Evolutionary conservation across 53 echinoderm and acorn worm genomes (phyloP), one percentile per base, ranked within the genome.

Genomic region (Holothuria leucospilota): DNA sequence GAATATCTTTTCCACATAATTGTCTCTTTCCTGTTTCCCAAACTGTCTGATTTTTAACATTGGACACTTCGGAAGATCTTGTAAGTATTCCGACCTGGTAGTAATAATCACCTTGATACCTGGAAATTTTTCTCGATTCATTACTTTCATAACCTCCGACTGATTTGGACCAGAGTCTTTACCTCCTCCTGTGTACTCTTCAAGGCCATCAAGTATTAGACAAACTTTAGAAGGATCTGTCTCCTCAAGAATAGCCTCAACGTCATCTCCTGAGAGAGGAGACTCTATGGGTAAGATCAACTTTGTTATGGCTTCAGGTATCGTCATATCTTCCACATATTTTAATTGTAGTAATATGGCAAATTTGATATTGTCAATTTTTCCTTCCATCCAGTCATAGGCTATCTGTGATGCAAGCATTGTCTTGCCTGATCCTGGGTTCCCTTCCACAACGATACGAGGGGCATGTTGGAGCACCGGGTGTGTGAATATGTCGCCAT

Each of bases 111-210:
- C 71, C 34, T 13, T 71, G 71, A 13, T 27, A 20, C 34, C 40
- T 28, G 34, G 13, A 6, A 71, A 40, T 34, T 71, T 39, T 39
- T 71, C 39, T 34, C 40, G 20, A 8, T 21, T 71, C 71, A 71
- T 71, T 20, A 71, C 71, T 71, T 34, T 71, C 71, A 71, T 71
- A 21, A 71, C 71, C 40, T 71, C 71, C 6, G 71, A 71, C 13
- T 52, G 12, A 2, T 11, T 1, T 1, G 18, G 39, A 13, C 13
- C 38, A 15, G 38, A 34, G 8, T 71, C 38, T 4, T 29, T 71
- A 2, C 18, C 11, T 34, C 39, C 38, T 39, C 71, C 71, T 3
- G 34, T 71, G 71, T 71, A 71, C 18, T 71, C 71, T 20, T 71
- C 71, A 28, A 71, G 40, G 6, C 71, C 71, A 71, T 71, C 71